Evolutionary conservation across 2,797 vertebrate genomes (phyloP).

Genomic region (Micromesistius poutassou): DNA sequence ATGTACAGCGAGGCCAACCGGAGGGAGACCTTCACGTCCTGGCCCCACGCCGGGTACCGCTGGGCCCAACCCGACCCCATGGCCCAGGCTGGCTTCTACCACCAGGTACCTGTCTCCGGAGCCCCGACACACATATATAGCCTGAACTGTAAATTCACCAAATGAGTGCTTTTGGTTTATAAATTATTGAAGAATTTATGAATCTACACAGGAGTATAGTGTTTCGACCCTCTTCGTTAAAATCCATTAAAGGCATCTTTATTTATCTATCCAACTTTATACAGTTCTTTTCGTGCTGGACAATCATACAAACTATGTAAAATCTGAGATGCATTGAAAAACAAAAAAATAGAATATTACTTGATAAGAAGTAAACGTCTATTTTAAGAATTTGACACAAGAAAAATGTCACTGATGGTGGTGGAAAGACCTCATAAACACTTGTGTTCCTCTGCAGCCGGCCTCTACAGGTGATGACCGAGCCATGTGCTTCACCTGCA

Average conservation of each 20-base stretch:
- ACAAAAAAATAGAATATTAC: background rate
- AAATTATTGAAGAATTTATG: background rate
- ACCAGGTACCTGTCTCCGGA: constrained; percentile 82
- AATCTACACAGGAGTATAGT: background rate
- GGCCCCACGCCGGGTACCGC: constrained; percentile 96
- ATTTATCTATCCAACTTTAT: background rate
- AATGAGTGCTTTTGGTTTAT: background rate
- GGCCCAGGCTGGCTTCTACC: constrained; percentile 99
- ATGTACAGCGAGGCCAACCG: constrained; percentile 99
- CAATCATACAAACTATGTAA: background rate
- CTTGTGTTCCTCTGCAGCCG: constrained; percentile 72
- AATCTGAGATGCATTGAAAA: background rate
- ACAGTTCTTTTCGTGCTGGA: background rate
- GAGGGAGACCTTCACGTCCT: constrained; percentile 97
- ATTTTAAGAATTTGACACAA: background rate
- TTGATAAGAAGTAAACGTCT: background rate
- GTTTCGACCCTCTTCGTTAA: background rate
- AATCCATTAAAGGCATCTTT: background rate
- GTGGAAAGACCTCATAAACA: background rate
- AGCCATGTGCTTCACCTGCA: constrained; percentile 99
- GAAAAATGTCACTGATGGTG: constrained; percentile 1
- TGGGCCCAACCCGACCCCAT: constrained; percentile 99
- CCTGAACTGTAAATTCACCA: background rate
- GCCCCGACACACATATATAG: background rate
- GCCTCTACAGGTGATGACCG: constrained; percentile 96